phyloP scores from a whole-genome alignment of 1,140 invertebrate species.

The Cataglyphis hispanica region DNA sequence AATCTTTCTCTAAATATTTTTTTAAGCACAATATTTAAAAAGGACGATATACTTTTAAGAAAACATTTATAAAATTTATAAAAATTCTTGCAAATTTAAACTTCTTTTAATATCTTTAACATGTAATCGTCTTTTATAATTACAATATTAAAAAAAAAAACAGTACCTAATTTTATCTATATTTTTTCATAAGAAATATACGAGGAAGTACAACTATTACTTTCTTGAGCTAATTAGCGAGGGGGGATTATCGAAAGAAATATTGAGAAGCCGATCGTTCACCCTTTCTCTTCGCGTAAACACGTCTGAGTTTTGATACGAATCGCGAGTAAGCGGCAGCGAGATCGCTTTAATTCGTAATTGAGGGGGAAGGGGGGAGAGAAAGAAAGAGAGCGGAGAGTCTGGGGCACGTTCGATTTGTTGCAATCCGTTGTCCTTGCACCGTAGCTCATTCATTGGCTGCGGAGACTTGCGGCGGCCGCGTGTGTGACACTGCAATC shows the following conservation, averaged over 20 bases:
- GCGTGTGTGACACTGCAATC: conserved; percentile 69
- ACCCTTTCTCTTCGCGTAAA: conserved; percentile 51
- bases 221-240: conserved; percentile 17
- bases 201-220: conserved; percentile 2
- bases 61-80: too few relatives aligned
- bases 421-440: conserved; percentile 72
- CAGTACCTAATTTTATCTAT: background rate
- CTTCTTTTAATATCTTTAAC: too few relatives aligned
- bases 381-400: conserved; percentile 79
- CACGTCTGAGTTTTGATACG: conserved; percentile 61
- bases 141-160: background rate
- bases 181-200: background rate
- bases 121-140: too few relatives aligned
- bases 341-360: conserved; percentile 72
- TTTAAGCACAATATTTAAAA: too few relatives aligned
- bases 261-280: conserved; percentile 1
- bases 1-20: too few relatives aligned
- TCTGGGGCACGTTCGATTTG: conserved; percentile 75
- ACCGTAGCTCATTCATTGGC: conserved; percentile 76
- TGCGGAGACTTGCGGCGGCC: conserved; percentile 61
- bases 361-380: conserved; percentile 50
- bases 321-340: conserved; percentile 72
- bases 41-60: too few relatives aligned
- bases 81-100: too few relatives aligned
- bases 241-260: conserved; percentile 9